Percentiles rank a stretch among this genome's conserved stretches.
These are phyloP conservation scores for Eupsilia transversa DNA, from an alignment of 2,888 invertebrate genomes.

Conservation along the genomic window DNA sequence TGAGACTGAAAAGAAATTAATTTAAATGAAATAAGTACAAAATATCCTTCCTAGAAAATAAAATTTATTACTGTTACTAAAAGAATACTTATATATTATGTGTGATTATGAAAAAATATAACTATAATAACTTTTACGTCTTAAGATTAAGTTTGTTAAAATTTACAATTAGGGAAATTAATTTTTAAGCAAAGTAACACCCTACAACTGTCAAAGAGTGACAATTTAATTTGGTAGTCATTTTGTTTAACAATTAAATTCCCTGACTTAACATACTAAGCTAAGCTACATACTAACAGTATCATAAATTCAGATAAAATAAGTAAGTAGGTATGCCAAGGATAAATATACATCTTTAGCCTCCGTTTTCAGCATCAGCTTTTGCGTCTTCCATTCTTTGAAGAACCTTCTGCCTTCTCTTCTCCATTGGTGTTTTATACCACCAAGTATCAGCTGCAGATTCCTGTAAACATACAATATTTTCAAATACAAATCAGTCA, in stretches of 20 bases:
- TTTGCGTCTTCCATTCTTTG: conserved; percentile 92
- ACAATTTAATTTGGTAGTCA: not conserved
- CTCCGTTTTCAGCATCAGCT: conserved; percentile 84
- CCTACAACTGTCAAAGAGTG: not conserved
- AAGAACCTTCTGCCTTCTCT: conserved; percentile 93
- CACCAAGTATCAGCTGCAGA: conserved; percentile 94
- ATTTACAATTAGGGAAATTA: not conserved
- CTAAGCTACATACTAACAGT: not conserved
- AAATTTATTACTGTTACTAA: not conserved
- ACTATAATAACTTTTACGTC: not conserved
- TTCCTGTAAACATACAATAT: conserved; percentile 87
- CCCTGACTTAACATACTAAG: not conserved
- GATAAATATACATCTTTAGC: not conserved
- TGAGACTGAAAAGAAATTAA: too few relatives aligned
- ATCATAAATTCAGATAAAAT: not conserved
- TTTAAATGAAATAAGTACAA: too few relatives aligned
- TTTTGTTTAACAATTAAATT: not conserved
- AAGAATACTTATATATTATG: not conserved
- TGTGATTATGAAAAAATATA: not conserved
- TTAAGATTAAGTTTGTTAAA: not conserved
- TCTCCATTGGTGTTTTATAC: conserved; percentile 95
- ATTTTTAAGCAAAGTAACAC: not conserved
- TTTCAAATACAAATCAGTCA: too few relatives aligned
- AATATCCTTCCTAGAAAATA: not conserved
- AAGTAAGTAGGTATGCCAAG: not conserved